These are phyloP conservation scores for Spodoptera littoralis DNA, from an alignment of 2,888 invertebrate species.

Conservation along the genomic window DNA sequence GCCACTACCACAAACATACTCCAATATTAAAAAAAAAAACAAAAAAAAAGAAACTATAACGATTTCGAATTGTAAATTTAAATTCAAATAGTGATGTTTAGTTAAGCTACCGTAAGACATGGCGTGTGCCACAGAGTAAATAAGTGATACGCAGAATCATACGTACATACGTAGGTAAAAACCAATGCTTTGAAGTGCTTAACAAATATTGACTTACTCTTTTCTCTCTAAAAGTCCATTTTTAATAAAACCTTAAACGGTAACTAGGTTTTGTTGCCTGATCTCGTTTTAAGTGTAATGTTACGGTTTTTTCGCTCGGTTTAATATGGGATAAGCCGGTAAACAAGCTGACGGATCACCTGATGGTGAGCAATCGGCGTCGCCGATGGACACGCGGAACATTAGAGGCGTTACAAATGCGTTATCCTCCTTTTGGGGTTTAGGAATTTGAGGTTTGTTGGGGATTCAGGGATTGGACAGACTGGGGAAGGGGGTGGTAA, in stretches of 20 bases:
- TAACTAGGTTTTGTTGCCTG: conserved; percentile 49
- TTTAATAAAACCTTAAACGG: conserved; percentile 19
- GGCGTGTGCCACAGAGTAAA: conserved; percentile 65
- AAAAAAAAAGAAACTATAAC: conserved; percentile 46
- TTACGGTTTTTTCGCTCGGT: conserved; percentile 33
- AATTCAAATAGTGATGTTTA: conserved; percentile 56
- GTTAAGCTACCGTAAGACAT: conserved; percentile 58
- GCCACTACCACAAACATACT: conserved; percentile 4
- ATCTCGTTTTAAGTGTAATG: conserved; percentile 39
- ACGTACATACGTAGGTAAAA: conserved; percentile 17
- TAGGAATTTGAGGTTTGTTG: too few relatives aligned
- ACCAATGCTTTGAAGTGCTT: conserved; percentile 53
- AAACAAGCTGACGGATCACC: too few relatives aligned
- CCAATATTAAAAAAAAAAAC: conserved; percentile 21
- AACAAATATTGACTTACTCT: conserved; percentile 52
- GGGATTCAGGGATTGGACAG: too few relatives aligned
- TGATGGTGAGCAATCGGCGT: too few relatives aligned
- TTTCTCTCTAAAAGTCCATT: conserved; percentile 50
- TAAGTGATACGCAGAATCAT: conserved; percentile 45
- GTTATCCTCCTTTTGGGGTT: too few relatives aligned
- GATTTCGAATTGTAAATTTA: conserved; percentile 42
- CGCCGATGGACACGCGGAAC: too few relatives aligned
- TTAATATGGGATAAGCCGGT: too few relatives aligned
- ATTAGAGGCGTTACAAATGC: too few relatives aligned
- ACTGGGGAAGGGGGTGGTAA: too few relatives aligned